Conservation (phyloP, 2,113 vertebrate species). For the Sylvia atricapilla region DNA sequence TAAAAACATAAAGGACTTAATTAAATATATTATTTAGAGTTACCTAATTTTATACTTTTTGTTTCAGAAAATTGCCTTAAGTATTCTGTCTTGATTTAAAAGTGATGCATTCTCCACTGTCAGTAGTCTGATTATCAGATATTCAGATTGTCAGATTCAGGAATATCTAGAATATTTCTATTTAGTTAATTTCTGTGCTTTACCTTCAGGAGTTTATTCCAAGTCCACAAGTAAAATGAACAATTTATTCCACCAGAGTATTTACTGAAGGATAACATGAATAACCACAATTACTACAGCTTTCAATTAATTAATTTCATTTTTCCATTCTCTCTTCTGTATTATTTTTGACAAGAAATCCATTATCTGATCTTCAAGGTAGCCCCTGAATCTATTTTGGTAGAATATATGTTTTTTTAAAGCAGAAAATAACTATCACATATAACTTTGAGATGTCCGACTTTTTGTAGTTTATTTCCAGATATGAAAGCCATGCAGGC, state of each 20-base stretch:
- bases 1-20: background rate
- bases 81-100: background rate
- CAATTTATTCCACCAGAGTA: background rate
- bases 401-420: background rate
- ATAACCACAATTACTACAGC: background rate
- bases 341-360: slow-evolving; percentile 7
- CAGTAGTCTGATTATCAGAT: background rate
- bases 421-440: background rate
- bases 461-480: background rate
- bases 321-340: background rate
- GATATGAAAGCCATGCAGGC: background rate
- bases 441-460: background rate
- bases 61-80: background rate
- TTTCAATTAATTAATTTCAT: background rate
- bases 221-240: background rate
- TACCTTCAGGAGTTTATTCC: background rate
- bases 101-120: background rate
- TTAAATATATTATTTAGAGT: background rate
- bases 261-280: background rate
- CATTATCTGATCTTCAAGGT: background rate
- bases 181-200: background rate
- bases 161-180: background rate
- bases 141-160: background rate
- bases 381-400: background rate
- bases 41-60: background rate